Evolutionary conservation across 1,140 invertebrate species (phyloP).

Genomic region (Chelonus insularis): DNA sequence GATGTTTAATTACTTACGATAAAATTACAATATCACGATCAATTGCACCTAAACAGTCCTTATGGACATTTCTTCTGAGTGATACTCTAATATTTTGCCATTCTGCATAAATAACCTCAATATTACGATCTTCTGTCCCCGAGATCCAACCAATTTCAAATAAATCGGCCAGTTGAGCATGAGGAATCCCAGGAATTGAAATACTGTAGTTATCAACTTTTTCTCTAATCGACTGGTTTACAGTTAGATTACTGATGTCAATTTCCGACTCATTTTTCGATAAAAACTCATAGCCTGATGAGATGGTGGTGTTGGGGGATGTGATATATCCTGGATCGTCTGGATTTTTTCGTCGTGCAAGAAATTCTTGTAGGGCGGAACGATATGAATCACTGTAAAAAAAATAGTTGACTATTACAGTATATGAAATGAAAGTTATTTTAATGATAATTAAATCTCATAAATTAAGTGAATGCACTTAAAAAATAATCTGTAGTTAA

Average conservation of each 20-base stretch:
- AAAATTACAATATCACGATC: conserved; percentile 42
- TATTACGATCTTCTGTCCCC: conserved; percentile 45
- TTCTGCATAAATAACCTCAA: conserved; percentile 45
- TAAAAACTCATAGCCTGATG: too few relatives aligned
- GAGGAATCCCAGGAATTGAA: conserved; percentile 39
- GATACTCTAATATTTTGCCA: conserved; percentile 47
- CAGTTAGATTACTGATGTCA: too few relatives aligned
- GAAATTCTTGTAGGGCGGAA: conserved; percentile 44
- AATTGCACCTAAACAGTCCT: conserved; percentile 38
- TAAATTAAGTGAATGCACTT: too few relatives aligned
- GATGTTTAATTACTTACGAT: too few relatives aligned
- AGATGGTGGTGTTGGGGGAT: too few relatives aligned
- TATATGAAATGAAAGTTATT: neutral
- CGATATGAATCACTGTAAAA: conserved; percentile 43
- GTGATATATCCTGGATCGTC: conserved; percentile 26
- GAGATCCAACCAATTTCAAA: conserved; percentile 46
- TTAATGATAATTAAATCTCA: neutral
- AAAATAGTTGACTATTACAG: conserved; percentile 19
- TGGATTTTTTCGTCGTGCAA: conserved; percentile 35
- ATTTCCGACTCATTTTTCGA: too few relatives aligned
- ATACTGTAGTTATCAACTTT: conserved; percentile 4
- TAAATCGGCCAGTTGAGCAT: conserved; percentile 37
- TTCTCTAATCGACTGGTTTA: too few relatives aligned
- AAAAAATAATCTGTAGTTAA: too few relatives aligned
- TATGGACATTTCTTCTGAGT: conserved; percentile 39